Conservation (phyloP, 2,113 vertebrate species). For the Callorhinus ursinus region DNA sequence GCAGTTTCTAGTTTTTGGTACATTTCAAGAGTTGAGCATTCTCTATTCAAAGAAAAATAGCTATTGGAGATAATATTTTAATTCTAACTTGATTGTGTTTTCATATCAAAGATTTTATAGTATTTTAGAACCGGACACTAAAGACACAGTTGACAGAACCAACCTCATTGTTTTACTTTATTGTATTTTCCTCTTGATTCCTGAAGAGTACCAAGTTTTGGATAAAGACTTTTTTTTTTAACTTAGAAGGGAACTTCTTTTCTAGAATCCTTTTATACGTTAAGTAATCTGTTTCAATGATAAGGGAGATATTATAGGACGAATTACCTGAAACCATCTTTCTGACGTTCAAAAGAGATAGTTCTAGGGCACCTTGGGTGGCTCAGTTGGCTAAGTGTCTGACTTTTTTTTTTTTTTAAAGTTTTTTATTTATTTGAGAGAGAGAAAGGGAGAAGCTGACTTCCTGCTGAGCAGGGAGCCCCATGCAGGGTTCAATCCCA, state of each 20-base stretch:
- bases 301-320: conserved; percentile 34
- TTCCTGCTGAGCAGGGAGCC: too few species aligned
- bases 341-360: conserved; percentile 19
- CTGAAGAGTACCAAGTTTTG: conserved; percentile 13
- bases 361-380: background rate
- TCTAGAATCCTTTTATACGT: conserved; percentile 6
- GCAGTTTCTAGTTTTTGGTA: background rate
- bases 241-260: conserved; percentile 22
- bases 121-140: conserved; percentile 51
- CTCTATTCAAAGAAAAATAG: conserved; percentile 23
- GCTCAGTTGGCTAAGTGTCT: too few species aligned
- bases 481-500: too few species aligned
- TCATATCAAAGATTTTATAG: background rate
- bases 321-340: background rate
- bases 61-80: conserved; percentile 15
- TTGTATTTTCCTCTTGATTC: conserved; percentile 11
- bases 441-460: too few species aligned
- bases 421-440: too few species aligned
- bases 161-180: background rate
- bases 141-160: background rate
- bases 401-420: too few species aligned
- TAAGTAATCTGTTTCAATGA: conserved; percentile 14
- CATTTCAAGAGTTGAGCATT: conserved; percentile 9
- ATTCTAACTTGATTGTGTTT: conserved; percentile 8
- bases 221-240: conserved; percentile 39